A percentile compares a stretch with the other conserved stretches of the same genome.
These are phyloP conservation scores for Phyllostomus discolor DNA, from an alignment of 2,113 vertebrate species.

Conservation along the genomic window DNA sequence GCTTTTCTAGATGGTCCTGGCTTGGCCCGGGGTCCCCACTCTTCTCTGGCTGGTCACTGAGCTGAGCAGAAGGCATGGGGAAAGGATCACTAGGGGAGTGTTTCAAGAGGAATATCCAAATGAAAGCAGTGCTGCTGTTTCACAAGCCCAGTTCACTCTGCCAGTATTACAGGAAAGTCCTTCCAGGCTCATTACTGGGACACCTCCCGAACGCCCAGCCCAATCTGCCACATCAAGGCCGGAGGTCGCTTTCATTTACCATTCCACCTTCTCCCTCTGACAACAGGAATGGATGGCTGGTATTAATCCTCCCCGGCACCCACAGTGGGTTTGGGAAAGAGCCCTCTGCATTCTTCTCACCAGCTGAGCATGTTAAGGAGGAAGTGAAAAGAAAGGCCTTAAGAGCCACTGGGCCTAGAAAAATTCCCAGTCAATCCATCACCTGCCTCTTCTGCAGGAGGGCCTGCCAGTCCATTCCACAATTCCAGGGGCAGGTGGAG, in stretches of 20 bases:
- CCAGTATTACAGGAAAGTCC: neutral
- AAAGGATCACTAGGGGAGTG: neutral
- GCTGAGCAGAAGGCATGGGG: neutral
- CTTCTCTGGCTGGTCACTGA: neutral
- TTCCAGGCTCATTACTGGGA: conserved; percentile 12
- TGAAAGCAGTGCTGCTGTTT: neutral
- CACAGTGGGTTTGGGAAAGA: conserved; percentile 52
- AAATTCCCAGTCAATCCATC: conserved; percentile 43
- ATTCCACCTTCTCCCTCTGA: conserved; percentile 47
- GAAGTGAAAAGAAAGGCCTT: conserved; percentile 38
- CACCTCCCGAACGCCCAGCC: neutral
- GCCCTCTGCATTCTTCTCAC: conserved; percentile 49
- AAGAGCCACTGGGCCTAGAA: neutral
- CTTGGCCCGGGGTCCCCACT: neutral
- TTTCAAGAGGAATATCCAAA: neutral
- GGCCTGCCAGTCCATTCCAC: neutral
- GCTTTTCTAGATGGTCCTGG: neutral
- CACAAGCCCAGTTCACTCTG: neutral
- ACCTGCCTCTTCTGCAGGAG: conserved; percentile 30
- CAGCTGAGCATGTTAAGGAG: conserved; percentile 34
- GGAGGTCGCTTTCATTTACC: conserved; percentile 30
- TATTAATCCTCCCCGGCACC: conserved; percentile 24
- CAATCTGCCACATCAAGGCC: conserved; percentile 7
- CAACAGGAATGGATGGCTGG: conserved; percentile 36
- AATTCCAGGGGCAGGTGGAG: conserved; percentile 34